These are phyloP conservation scores for Amphiprion ocellaris DNA, from an alignment of 2,113 vertebrate genomes.

Conservation along the genomic window DNA sequence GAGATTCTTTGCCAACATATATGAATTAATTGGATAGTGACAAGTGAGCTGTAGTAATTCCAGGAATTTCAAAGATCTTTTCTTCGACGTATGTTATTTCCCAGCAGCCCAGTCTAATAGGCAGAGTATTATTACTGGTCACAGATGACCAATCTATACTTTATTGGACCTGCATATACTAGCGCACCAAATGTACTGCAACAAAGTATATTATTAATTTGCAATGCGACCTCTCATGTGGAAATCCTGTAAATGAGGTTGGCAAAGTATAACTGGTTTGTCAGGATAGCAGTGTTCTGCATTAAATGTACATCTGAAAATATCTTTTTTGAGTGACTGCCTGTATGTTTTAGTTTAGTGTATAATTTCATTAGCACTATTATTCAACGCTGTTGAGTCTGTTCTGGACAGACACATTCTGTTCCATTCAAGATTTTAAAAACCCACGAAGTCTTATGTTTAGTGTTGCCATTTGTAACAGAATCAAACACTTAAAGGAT, in stretches of 20 bases:
- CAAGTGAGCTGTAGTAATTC: conserved; percentile 71
- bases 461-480: neutral
- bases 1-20: conserved; percentile 64
- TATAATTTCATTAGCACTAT: neutral
- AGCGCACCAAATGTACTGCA: conserved; percentile 39
- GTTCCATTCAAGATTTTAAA: too few species aligned
- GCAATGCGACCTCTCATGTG: neutral
- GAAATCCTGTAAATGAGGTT: conserved; percentile 17
- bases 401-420: too few species aligned
- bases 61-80: conserved; percentile 62
- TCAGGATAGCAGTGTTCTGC: neutral
- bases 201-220: conserved; percentile 30
- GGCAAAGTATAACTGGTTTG: neutral
- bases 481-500: neutral
- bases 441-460: neutral
- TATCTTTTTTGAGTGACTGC: neutral
- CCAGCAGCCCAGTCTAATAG: conserved; percentile 54
- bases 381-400: neutral
- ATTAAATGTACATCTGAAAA: neutral
- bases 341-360: neutral
- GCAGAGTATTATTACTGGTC: conserved; percentile 60
- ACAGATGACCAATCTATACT: conserved; percentile 66
- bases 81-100: conserved; percentile 71
- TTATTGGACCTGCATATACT: conserved; percentile 53
- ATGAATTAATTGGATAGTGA: conserved; percentile 80